These are phyloP conservation scores for Chalcis sispes DNA, from an alignment of 2,888 invertebrate species.

Conservation along the genomic window DNA sequence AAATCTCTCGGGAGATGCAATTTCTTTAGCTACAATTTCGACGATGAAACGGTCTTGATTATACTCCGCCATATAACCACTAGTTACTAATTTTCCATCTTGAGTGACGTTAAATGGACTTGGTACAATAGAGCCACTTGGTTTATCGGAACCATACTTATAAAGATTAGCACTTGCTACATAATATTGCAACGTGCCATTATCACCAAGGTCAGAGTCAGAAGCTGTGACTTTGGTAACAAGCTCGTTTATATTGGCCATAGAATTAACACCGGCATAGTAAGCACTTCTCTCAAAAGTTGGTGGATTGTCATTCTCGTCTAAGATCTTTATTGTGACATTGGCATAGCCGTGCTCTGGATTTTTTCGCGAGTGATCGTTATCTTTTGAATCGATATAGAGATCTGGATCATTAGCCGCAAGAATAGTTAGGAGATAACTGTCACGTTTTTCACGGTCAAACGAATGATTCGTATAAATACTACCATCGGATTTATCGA, in stretches of 20 bases:
- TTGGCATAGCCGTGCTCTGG: conserved; percentile 84
- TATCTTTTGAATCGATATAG: conserved; percentile 78
- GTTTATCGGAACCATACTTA: conserved; percentile 85
- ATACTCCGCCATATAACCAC: conserved; percentile 91
- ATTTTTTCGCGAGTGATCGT: conserved; percentile 62
- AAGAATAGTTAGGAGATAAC: conserved; percentile 86
- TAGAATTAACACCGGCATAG: conserved; percentile 86
- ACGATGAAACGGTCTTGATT: conserved; percentile 91
- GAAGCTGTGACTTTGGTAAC: conserved; percentile 86
- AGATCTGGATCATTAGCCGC: conserved; percentile 90
- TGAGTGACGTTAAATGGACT: conserved; percentile 90
- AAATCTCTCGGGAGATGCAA: conserved; percentile 86
- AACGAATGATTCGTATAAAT: conserved; percentile 87
- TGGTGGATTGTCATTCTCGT: conserved; percentile 92
- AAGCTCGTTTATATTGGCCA: conserved; percentile 86
- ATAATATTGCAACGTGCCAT: conserved; percentile 89
- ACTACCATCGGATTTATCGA: conserved; percentile 88
- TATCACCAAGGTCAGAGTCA: conserved; percentile 90
- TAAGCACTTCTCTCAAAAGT: conserved; percentile 82
- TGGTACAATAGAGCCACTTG: conserved; percentile 91
- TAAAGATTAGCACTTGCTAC: conserved; percentile 89
- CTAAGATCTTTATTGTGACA: conserved; percentile 84
- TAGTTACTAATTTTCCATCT: conserved; percentile 84
- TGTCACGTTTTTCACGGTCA: conserved; percentile 87
- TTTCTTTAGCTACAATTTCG: conserved; percentile 89